A percentile compares a stretch with the other conserved stretches of the same genome.
These are phyloP conservation scores for Mystacornis crossleyi DNA, from an alignment of 2,113 vertebrate genomes.

Conservation along the genomic window DNA sequence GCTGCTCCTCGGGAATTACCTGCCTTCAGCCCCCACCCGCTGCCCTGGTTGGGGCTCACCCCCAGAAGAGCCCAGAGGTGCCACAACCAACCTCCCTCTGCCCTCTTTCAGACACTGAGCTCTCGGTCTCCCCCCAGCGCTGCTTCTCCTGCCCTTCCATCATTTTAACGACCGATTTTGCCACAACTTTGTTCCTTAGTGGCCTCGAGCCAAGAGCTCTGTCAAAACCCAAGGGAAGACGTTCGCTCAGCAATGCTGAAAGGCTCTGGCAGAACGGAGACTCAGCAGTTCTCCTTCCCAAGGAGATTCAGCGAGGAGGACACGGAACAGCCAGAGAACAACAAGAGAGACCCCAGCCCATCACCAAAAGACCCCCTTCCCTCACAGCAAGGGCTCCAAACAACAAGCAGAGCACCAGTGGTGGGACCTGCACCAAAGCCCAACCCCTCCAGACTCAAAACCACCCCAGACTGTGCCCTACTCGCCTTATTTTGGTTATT, in stretches of 20 bases:
- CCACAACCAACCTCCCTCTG: background rate
- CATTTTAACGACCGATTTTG: accelerated
- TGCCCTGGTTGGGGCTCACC: background rate
- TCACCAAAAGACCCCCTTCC: background rate
- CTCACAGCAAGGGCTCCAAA: background rate
- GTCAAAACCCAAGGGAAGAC: background rate
- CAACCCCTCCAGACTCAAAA: background rate
- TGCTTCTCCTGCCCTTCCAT: background rate
- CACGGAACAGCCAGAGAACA: accelerated
- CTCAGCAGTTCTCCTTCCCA: background rate
- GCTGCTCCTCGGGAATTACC: background rate
- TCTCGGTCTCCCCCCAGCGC: background rate
- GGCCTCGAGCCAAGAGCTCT: background rate
- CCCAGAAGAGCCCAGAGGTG: background rate
- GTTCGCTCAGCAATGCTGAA: background rate
- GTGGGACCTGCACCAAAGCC: background rate
- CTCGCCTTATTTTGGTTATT: background rate
- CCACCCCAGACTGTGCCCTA: background rate
- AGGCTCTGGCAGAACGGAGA: background rate
- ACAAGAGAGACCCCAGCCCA: background rate
- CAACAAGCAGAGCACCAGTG: background rate
- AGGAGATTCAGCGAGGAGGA: background rate
- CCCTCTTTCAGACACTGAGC: background rate
- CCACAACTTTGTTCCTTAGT: background rate
- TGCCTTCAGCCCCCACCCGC: background rate